Evolutionary conservation across 2,797 vertebrate genomes (phyloP), one percentile per base, ranked within the genome.

Genomic region (Knipowitschia caucasica): DNA sequence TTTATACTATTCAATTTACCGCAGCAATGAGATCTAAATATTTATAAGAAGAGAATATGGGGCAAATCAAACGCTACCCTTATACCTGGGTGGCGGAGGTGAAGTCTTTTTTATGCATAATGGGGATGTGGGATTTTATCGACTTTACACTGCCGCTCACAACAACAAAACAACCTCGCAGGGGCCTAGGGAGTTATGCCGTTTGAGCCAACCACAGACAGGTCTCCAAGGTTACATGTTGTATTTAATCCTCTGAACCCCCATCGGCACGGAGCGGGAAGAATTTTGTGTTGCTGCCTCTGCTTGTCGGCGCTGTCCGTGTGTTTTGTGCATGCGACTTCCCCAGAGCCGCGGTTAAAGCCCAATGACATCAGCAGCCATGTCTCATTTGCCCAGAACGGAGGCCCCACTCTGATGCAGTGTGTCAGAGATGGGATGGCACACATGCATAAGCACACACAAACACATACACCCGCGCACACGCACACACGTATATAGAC

Each of bases 371-470:
- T 79, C 73, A 79, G 65, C 77, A 85, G 83, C 78, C 84, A 82
- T 74, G 81, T 81, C 77, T 81, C 79, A 84, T 85, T 83, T 82
- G 76, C 83, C 75, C 60, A 73, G 82, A 85, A 86, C 68, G 78
- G 75, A 77, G 74, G 77, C 83, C 77, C 75, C 73, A 78, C 58
- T 77, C 75, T 82, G 81, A 86, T 64, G 4, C 53, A 66, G 35
- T 69, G 73, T 85, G 84, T 85, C 81, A 82, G 80, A 77, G 74
- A 64, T 53, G 64, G 59, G 74, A 64, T 53, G 64, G 59, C 29
- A 30, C 29, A 64, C 68, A 59, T 40, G 50, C 21, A n/a, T n/a
- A 39, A 47, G 53, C 54, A 72, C 69, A 74, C 74, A 64, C 17
- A 12, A 63, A 34, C 61, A 62, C 43, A 51, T 59, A 59, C 44